phyloP scores from a whole-genome alignment of 2,888 invertebrate genomes.

The Drosophila lutescens region DNA sequence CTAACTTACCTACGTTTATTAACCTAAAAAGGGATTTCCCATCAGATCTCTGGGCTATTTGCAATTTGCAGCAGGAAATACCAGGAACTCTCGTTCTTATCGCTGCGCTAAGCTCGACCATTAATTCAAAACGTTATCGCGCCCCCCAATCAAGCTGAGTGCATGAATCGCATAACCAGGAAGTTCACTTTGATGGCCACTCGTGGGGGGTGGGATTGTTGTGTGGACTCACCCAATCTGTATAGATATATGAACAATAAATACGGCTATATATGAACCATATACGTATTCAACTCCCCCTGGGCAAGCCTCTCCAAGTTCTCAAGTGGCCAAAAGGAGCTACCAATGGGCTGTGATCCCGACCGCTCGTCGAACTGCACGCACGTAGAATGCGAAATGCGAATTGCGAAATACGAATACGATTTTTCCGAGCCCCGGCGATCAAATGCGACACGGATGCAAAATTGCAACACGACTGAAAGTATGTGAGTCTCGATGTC shows the following conservation, averaged over 20 bases:
- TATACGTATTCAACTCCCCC: constrained; percentile 8
- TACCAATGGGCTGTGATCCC: constrained; percentile 11
- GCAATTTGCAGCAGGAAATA: constrained; percentile 23
- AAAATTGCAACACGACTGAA: constrained; percentile 39
- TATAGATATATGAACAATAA: constrained; percentile 18
- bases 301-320: background rate
- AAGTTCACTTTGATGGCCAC: constrained; percentile 29
- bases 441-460: constrained; percentile 72
- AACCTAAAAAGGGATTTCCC: background rate
- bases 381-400: constrained; percentile 38
- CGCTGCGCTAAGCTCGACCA: constrained; percentile 1
- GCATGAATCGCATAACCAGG: constrained; percentile 31
- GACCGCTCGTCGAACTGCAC: constrained; percentile 62
- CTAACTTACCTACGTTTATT: background rate
- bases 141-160: constrained; percentile 22
- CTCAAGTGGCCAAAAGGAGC: constrained; percentile 28
- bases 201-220: background rate
- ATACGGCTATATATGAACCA: constrained; percentile 12
- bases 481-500: constrained; percentile 10
- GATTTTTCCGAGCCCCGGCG: constrained; percentile 66
- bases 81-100: constrained; percentile 32
- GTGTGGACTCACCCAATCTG: constrained; percentile 36
- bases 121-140: constrained; percentile 11
- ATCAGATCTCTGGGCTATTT: constrained; percentile 1
- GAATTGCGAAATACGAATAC: constrained; percentile 18